Evolutionary conservation across 2,797 vertebrate genomes (phyloP), one percentile per base, ranked within the genome.

Genomic region (Dipus sagitta): DNA sequence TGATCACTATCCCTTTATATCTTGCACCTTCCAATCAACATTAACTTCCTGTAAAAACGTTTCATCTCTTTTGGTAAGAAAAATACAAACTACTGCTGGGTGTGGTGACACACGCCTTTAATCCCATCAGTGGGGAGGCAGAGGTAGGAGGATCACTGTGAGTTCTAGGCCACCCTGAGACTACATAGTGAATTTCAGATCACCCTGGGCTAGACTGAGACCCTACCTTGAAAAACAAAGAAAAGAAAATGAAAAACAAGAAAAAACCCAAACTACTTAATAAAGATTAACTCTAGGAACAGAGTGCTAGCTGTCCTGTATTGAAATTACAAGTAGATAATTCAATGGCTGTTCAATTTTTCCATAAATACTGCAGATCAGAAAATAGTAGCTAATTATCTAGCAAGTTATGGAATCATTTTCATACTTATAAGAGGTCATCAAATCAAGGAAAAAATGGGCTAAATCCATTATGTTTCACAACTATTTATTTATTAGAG

Each of bases 21-120:
- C 65, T 67, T 75, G 5, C 5, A 21, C 20, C 74, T 34, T 12
- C 5, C 23, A 6, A 58, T 78, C 32, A 26, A 14, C 17, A 23
- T 17, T 74, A 58, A 96, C 47, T 76, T 81, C 34, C 30, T 88
- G 4, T 12, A 82, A 65, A 58, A 74, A 75, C 65, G 17, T 92
- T 11, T 58, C 21, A n/a, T 90, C 32, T 86, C 60, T 90, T 90
- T 80, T 74, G 32, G 26, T 93, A 91, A 92, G 26, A 86, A 88
- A 68, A 91, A 70, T 32, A 60, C 26, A 70, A 91, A 91, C 74
- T 75, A 75, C 58, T 82, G 38, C 38, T 6, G 6, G 38, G 38
- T 38, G 38, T 38, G 38, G 38, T 38, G 38, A 38, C 38, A 38
- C 38, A 38, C 38, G 6, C 38, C 3, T 38, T 38, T 38, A 38